These are phyloP conservation scores for Macaca mulatta DNA, from an alignment of 2,113 vertebrate species.

Conservation along the genomic window DNA sequence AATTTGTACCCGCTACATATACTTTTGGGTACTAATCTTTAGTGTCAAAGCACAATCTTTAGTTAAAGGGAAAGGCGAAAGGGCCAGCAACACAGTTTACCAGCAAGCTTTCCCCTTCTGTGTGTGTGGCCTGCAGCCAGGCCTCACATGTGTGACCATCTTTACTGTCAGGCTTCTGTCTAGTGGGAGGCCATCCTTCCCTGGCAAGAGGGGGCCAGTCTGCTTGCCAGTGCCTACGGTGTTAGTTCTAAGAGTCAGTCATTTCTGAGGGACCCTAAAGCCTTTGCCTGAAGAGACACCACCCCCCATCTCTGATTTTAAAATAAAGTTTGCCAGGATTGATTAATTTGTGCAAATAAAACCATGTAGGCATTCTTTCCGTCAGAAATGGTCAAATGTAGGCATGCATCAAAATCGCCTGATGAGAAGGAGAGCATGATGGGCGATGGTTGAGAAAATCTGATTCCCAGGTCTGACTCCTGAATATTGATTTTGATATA, in stretches of 20 bases:
- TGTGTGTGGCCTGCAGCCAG: accelerated
- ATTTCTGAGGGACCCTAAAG: neutral
- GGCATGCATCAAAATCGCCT: neutral
- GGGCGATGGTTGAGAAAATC: neutral
- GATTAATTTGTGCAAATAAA: neutral
- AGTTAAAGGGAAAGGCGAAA: neutral
- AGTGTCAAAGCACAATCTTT: neutral
- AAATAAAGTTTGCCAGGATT: neutral
- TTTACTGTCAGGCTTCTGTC: neutral
- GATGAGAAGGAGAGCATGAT: neutral
- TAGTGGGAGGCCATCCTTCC: neutral
- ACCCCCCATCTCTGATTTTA: neutral
- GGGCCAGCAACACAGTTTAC: neutral
- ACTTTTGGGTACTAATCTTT: neutral
- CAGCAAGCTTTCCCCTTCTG: accelerated
- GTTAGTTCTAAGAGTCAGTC: neutral
- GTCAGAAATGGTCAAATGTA: neutral
- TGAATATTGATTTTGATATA: neutral
- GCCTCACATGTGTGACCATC: accelerated
- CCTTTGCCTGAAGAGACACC: neutral
- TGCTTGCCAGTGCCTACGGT: neutral
- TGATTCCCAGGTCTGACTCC: neutral
- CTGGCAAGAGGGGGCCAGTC: neutral
- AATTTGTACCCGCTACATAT: neutral
- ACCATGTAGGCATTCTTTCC: neutral